Base-by-base conservation (phyloP, 2,113 vertebrate species). In the Chascanopsetta lugubris region DNA sequence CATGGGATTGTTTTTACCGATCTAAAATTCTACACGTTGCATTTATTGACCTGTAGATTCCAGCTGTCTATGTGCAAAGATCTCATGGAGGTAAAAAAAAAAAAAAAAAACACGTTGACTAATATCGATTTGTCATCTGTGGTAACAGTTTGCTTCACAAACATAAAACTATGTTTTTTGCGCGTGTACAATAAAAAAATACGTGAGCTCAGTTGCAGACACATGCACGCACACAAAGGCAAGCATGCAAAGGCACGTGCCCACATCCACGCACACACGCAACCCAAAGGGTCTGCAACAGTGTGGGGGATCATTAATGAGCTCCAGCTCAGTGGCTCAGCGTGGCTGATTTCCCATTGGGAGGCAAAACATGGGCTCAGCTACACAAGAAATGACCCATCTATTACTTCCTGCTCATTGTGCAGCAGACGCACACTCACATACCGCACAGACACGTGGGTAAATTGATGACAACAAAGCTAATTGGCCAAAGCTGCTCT, bases 241-340 rank as follows among this genome's bases (percentile, higher is more conserved):
- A 40, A 49, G 27, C 17, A 51, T 26, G 51, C 46, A 43, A 27
- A 25, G 15, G 57, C 55, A 59, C 47, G 36, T 42, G 57, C 17
- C 43, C 50, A 53, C 18, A 34, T 43, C 29, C 32, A 61, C 45
- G 40, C 34, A 40, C 29, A 55, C 15, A 59, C 10, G 11, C 21
- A 36, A 60, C 50, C 69, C 56, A 51, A 24, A 36, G 69, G 75
- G 61, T 36, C 32, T 61, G 51, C 40, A 53, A 15, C 54, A 56
- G 65, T 56, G 75, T 61, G 15, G 42, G 47, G 59, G 61, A 78
- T 79, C 75, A 49, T 80, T 87, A 87, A 78, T 74, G 82, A 85
- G 82, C 84, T 66, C 75, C 64, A 62, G 61, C 61, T 59, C 40
- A 45, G 57, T 21, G 27, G 67, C 86, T 77, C 79, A 75, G 77